These are phyloP conservation scores for Aricia artaxerxes DNA, from an alignment of 2,888 invertebrate genomes.

Conservation along the genomic window DNA sequence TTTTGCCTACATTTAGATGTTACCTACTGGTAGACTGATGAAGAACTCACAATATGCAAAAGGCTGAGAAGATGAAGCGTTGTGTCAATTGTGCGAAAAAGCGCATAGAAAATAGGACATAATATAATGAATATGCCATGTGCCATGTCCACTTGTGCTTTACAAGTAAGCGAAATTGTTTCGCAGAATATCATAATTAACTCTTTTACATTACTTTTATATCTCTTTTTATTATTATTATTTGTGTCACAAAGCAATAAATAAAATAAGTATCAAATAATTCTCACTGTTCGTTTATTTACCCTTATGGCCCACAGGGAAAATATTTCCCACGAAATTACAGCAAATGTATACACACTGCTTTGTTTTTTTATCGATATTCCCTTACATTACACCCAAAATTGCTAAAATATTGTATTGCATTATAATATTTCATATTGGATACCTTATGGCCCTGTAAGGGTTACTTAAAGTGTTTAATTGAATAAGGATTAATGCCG, in stretches of 20 bases:
- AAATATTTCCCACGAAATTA: background rate
- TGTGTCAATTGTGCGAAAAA: background rate
- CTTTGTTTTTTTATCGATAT: background rate
- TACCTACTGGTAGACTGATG: too few species aligned
- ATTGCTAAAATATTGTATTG: slow-evolving; percentile 12
- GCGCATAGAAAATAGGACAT: background rate
- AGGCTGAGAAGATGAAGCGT: too few species aligned
- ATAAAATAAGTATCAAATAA: background rate
- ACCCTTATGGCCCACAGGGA: background rate
- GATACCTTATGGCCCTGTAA: background rate
- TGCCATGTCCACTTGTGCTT: slow-evolving; percentile 41
- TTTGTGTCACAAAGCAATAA: background rate
- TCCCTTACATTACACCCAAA: background rate
- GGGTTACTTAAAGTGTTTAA: too few species aligned
- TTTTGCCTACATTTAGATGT: too few species aligned
- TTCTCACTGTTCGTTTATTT: background rate
- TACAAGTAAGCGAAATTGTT: slow-evolving; percentile 41
- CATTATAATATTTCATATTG: background rate
- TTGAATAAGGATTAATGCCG: too few species aligned
- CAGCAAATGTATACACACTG: background rate
- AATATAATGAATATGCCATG: slow-evolving; percentile 36
- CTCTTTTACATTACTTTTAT: slow-evolving; percentile 35
- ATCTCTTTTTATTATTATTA: background rate
- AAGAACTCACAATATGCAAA: too few species aligned
- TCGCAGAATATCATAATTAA: slow-evolving; percentile 39